Conservation (phyloP, 2,888 invertebrate genomes). For the Coenonympha glycerion region DNA sequence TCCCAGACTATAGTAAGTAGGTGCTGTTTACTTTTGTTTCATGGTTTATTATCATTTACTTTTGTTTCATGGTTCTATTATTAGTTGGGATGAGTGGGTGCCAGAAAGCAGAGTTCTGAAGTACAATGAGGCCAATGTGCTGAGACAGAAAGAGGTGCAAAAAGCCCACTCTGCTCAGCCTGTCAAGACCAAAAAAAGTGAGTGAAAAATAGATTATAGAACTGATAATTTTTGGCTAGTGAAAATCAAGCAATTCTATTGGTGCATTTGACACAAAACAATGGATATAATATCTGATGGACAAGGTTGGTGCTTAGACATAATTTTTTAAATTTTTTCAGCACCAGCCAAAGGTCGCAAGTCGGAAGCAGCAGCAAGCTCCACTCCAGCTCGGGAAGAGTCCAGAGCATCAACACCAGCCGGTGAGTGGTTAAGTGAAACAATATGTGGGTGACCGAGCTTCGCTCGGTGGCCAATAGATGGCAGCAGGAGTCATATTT, state of each 20-base stretch:
- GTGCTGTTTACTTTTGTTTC: too few species aligned
- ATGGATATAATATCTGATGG: background rate
- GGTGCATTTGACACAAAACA: too few species aligned
- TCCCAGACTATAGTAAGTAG: too few species aligned
- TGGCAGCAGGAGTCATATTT: too few species aligned
- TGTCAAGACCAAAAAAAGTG: constrained; percentile 79
- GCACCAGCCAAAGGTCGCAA: constrained; percentile 68
- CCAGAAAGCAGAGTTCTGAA: constrained; percentile 93
- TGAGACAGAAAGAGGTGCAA: constrained; percentile 90
- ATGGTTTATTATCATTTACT: background rate
- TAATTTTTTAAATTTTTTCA: constrained; percentile 30
- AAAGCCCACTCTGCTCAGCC: constrained; percentile 86
- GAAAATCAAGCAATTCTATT: too few species aligned
- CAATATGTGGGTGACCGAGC: too few species aligned
- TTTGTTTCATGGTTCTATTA: too few species aligned
- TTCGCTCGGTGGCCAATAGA: too few species aligned
- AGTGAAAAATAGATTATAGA: too few species aligned
- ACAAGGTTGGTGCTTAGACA: background rate
- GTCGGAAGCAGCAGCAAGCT: constrained; percentile 52
- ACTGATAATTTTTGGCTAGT: too few species aligned
- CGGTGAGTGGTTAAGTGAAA: constrained; percentile 44
- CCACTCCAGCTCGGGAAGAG: constrained; percentile 58
- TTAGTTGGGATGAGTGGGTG: constrained; percentile 94
- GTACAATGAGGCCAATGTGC: constrained; percentile 91
- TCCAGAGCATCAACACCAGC: constrained; percentile 64